Evolutionary conservation across 2,113 vertebrate genomes (phyloP).

Genomic region (Tiliqua scincoides): DNA sequence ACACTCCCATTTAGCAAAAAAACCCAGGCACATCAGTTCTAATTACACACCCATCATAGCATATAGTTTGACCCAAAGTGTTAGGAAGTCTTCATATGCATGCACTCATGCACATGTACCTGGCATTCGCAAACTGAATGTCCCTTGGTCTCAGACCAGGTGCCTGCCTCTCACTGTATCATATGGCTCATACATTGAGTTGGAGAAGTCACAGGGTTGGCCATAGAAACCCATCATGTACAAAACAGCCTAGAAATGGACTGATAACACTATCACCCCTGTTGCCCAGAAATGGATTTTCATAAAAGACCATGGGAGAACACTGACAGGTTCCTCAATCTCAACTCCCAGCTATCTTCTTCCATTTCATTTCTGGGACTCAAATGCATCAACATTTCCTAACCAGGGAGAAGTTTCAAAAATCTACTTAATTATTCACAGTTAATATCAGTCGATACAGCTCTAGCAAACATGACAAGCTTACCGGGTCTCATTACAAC

Average conservation of each 20-base stretch:
- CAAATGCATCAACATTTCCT: not conserved
- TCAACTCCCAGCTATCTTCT: not conserved
- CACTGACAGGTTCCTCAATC: not conserved
- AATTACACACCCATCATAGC: no score
- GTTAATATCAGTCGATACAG: not conserved
- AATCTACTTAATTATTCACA: not conserved
- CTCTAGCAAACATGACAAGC: not conserved
- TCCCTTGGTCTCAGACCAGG: not conserved
- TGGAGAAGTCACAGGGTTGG: not conserved
- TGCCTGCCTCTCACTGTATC: not conserved
- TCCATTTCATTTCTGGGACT: not conserved
- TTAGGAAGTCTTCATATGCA: no score
- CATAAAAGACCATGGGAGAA: not conserved
- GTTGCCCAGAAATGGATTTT: not conserved
- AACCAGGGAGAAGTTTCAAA: not conserved
- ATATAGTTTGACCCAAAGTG: no score
- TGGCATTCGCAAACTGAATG: not conserved
- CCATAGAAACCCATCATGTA: not conserved
- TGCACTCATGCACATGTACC: not conserved
- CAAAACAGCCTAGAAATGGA: not conserved
- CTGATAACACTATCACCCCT: not conserved
- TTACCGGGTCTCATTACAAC: conserved; percentile 3
- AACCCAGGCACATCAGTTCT: no score
- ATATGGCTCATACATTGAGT: no score
- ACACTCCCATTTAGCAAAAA: no score